Evolutionary conservation across 2,113 vertebrate species (phyloP).

Genomic region (Mixornis gularis): DNA sequence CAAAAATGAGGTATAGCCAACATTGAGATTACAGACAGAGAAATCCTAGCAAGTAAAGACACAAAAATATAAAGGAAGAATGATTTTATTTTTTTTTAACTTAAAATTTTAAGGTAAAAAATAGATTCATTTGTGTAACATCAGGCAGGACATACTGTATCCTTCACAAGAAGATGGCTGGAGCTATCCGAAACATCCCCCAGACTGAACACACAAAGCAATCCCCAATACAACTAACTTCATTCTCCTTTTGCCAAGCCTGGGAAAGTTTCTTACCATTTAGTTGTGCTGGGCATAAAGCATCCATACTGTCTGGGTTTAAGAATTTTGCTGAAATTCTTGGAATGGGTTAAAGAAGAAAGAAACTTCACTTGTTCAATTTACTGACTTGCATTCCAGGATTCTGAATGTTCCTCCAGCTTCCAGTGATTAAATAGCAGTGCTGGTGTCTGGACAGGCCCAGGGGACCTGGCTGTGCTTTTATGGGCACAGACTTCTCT

Average conservation of each 20-base stretch:
- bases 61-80: not conserved
- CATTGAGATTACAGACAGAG: not conserved
- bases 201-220: not conserved
- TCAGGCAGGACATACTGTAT: not conserved
- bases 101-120: not conserved
- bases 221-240: not conserved
- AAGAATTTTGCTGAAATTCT: not conserved
- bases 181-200: not conserved
- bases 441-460: conserved; percentile 37
- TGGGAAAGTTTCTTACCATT: not conserved
- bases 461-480: conserved; percentile 37
- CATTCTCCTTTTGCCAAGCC: not conserved
- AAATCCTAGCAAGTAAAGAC: not conserved
- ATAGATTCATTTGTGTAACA: not conserved
- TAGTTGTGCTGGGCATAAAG: not conserved
- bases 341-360: not conserved
- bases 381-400: conserved; percentile 15
- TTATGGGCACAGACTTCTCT: conserved; percentile 37
- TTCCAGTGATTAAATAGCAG: not conserved
- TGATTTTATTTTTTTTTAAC: not conserved
- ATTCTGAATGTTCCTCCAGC: conserved; percentile 28
- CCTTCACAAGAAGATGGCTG: not conserved
- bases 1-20: not conserved
- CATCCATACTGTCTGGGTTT: not conserved
- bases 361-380: conserved; percentile 17